A percentile compares a stretch with the other conserved stretches of the same genome.
These are phyloP conservation scores for Sarcophaga rosellei DNA, from an alignment of 2,888 invertebrate genomes.

Conservation along the genomic window DNA sequence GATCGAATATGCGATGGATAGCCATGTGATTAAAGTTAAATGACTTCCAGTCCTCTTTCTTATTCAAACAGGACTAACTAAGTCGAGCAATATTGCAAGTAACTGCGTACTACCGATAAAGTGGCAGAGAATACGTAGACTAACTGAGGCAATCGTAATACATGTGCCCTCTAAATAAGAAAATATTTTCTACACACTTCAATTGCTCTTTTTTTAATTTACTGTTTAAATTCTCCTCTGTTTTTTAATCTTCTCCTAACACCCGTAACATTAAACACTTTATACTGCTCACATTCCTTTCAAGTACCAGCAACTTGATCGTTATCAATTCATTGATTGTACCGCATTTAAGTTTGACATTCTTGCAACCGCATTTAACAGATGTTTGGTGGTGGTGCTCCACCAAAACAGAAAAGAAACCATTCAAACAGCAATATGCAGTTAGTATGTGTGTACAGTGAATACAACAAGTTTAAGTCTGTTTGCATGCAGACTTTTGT, in stretches of 20 bases:
- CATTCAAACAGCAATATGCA: constrained; percentile 32
- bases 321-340: constrained; percentile 62
- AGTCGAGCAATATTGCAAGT: too few relatives aligned
- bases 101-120: too few relatives aligned
- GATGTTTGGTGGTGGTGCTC: constrained; percentile 62
- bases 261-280: background rate
- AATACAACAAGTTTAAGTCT: background rate
- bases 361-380: constrained; percentile 64
- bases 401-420: constrained; percentile 39
- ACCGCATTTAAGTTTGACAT: constrained; percentile 65
- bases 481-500: background rate
- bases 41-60: too few relatives aligned
- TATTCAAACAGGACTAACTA: too few relatives aligned
- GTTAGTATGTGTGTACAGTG: background rate
- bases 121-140: too few relatives aligned
- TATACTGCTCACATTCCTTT: background rate
- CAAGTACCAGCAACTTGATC: background rate
- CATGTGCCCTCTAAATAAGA: too few relatives aligned
- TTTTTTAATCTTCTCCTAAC: background rate
- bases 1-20: too few relatives aligned
- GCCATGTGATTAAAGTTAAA: too few relatives aligned
- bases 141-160: too few relatives aligned
- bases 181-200: too few relatives aligned
- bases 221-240: too few relatives aligned
- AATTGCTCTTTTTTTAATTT: too few relatives aligned